These are phyloP conservation scores for Drosophila melanosoma DNA, from an alignment of 2,888 invertebrate species.

Conservation along the genomic window DNA sequence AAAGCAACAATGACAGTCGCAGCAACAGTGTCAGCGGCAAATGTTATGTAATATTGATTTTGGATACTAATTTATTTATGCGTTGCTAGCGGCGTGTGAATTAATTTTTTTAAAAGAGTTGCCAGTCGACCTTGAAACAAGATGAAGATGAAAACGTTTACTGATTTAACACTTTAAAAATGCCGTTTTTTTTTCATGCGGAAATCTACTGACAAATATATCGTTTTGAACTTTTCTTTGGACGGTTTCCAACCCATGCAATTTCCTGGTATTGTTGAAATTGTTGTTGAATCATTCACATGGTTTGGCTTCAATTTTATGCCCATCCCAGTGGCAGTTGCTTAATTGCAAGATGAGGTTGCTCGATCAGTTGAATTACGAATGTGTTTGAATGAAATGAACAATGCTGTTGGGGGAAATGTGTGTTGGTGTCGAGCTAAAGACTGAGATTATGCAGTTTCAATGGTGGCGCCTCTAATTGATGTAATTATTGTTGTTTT, in stretches of 20 bases:
- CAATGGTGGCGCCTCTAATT: constrained; percentile 49
- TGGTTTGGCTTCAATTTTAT: neutral
- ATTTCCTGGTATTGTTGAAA: constrained; percentile 69
- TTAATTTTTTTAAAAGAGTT: constrained; percentile 56
- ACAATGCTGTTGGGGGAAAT: constrained; percentile 23
- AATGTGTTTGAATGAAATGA: constrained; percentile 31
- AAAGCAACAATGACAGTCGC: constrained; percentile 14
- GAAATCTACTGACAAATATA: constrained; percentile 32
- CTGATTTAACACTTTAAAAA: neutral
- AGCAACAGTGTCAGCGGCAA: constrained; percentile 29
- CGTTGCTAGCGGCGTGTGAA: constrained; percentile 61
- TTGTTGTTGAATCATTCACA: constrained; percentile 42
- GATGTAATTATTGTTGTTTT: constrained; percentile 33
- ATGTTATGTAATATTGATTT: constrained; percentile 73
- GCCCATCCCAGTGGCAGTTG: constrained; percentile 31
- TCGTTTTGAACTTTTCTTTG: constrained; percentile 30
- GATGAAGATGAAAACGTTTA: constrained; percentile 15
- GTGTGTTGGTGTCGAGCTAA: constrained; percentile 1
- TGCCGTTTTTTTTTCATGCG: constrained; percentile 22
- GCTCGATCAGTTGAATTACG: constrained; percentile 36
- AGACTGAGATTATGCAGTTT: constrained; percentile 13
- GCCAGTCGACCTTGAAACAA: constrained; percentile 65
- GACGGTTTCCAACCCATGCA: constrained; percentile 14
- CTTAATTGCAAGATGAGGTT: constrained; percentile 61
- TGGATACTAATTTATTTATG: constrained; percentile 50